Conservation (phyloP, 1,140 invertebrate species). For the Saccostrea cuccullata region DNA sequence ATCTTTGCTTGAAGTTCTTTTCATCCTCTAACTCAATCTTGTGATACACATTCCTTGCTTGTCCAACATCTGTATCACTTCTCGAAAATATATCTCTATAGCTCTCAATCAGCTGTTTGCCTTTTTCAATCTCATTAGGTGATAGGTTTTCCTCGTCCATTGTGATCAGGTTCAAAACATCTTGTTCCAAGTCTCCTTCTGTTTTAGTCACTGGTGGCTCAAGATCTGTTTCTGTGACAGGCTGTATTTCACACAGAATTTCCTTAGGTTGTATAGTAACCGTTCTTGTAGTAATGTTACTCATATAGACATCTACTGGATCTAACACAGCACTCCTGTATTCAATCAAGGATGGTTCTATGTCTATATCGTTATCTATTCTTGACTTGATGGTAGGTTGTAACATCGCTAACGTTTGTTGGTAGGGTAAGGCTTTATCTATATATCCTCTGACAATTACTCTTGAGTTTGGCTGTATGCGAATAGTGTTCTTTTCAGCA, state of each 20-base stretch:
- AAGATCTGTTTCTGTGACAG: neutral
- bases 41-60: too few relatives aligned
- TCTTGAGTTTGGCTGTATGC: too few relatives aligned
- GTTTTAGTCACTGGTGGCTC: neutral
- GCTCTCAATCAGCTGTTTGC: slow-evolving; percentile 28
- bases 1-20: too few relatives aligned
- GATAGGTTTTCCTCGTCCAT: slow-evolving; percentile 21
- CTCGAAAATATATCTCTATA: slow-evolving; percentile 45
- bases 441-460: neutral
- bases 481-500: too few relatives aligned
- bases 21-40: too few relatives aligned
- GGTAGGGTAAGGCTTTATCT: slow-evolving; percentile 7
- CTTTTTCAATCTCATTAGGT: slow-evolving; percentile 20
- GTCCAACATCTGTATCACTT: too few relatives aligned
- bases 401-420: neutral
- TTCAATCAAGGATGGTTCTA: too few relatives aligned
- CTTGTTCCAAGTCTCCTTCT: neutral
- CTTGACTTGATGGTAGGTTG: neutral
- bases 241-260: neutral
- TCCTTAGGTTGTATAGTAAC: too few relatives aligned
- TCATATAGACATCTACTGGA: too few relatives aligned
- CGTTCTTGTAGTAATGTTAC: too few relatives aligned
- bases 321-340: too few relatives aligned
- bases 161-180: too few relatives aligned
- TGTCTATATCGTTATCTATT: neutral